These are phyloP conservation scores for Platynereis dumerilii DNA, from an alignment of 2,888 invertebrate species.

Conservation along the genomic window DNA sequence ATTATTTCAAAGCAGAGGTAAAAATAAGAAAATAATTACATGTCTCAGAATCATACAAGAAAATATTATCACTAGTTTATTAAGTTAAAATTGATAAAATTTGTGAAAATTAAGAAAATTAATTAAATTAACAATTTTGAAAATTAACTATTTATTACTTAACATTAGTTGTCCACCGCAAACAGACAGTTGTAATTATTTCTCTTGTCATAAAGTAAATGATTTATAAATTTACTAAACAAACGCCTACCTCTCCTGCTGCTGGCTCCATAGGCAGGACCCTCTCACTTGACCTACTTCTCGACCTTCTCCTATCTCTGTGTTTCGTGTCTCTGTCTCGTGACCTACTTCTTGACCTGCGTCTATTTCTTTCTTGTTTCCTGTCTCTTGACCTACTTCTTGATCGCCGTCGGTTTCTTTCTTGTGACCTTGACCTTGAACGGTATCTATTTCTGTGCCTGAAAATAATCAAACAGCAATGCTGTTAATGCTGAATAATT, in stretches of 20 bases:
- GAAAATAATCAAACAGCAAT: not conserved
- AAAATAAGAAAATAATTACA: no score
- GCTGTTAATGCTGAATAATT: no score
- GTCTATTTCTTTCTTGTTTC: constrained; percentile 25
- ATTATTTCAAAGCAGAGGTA: no score
- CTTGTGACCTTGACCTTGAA: constrained; percentile 33
- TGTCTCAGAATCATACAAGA: no score
- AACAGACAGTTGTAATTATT: constrained; percentile 1
- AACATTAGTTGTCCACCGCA: not conserved
- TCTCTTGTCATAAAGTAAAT: not conserved
- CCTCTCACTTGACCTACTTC: not conserved
- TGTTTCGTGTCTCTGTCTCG: constrained; percentile 10
- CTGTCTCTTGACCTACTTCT: constrained; percentile 28
- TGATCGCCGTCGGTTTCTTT: constrained; percentile 32
- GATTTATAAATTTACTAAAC: no score
- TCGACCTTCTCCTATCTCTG: constrained; percentile 4
- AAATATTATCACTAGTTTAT: no score
- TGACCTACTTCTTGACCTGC: constrained; percentile 19
- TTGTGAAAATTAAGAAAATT: no score
- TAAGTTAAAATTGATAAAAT: no score
- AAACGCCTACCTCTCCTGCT: constrained; percentile 63
- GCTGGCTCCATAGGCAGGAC: constrained; percentile 65
- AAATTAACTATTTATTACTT: not conserved
- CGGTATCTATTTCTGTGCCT: constrained; percentile 18
- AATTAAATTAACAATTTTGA: constrained; percentile 5